Evolutionary conservation across 2,888 invertebrate species (phyloP), one percentile per base, ranked within the genome.

Genomic region (Pogonocherus hispidulus): DNA sequence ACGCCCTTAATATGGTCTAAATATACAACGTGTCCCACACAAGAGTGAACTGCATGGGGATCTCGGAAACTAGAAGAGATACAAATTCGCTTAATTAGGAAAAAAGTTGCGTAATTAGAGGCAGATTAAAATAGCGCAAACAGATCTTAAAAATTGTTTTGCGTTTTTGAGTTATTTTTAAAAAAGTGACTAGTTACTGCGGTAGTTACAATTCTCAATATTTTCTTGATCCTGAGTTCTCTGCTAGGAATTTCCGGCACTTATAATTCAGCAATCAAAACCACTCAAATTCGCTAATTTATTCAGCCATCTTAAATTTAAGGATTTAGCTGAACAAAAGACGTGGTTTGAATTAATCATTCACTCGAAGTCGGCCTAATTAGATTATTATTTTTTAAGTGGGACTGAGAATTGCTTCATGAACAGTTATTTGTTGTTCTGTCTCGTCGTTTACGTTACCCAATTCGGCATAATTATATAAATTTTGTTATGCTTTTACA

Each of bases 261-360:
- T 41, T 16, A 41, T n/a, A 41, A 41, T 41, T 41, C 41, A 41
- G 14, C 41, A 41, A 41, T 16, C 41, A 41, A 41, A 27, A 14
- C 41, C 41, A 41, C 14, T 41, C 41, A 16, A 41, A 41, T 11
- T 41, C 41, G 41, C 41, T 41, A 41, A 41, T 41, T 41, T 41
- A 41, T 41, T 41, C 41, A 41, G 14, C 41, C 41, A 41, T 41
- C 41, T 14, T 1, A 11, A 32, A 32, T 32, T 32, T 32, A 4
- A 11, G n/a, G 16, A 41, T n/a, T 41, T 41, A 5, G 14, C 41
- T 9, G 41, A 6, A 41, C 41, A 41, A 41, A 41, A 41, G 41
- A 41, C 41, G 41, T 14, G 14, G n/a, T 14, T 41, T 41, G 41
- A 41, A 41, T 41, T 41, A 41, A 41, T 41, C 41, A 41, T 41